Evolutionary conservation across 2,797 vertebrate species (phyloP).

Genomic region (Setipinna tenuifilis): DNA sequence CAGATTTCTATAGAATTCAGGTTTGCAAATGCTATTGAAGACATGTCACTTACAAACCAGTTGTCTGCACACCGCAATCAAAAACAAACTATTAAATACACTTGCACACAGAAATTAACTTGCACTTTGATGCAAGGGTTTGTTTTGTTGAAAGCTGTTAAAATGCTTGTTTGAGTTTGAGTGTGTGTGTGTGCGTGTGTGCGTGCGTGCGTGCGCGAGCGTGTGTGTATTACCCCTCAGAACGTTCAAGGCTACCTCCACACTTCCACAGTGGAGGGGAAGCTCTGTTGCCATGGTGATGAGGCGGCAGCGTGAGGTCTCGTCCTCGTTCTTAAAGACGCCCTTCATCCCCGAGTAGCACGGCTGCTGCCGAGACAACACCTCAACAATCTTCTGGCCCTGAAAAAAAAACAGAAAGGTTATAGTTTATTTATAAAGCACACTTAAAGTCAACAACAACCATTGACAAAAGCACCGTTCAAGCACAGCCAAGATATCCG

Average conservation of each 20-base stretch:
- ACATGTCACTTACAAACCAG: slow-evolving; percentile 80
- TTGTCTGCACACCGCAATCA: slow-evolving; percentile 69
- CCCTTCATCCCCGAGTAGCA: slow-evolving; percentile 84
- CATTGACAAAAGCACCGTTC: no score
- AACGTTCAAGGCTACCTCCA: slow-evolving; percentile 82
- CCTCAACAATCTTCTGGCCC: slow-evolving; percentile 85
- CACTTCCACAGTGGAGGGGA: slow-evolving; percentile 81
- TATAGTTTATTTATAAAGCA: no score
- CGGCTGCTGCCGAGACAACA: slow-evolving; percentile 77
- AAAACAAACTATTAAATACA: not conserved
- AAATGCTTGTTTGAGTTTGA: not conserved
- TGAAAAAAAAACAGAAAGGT: slow-evolving; percentile 48
- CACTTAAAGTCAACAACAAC: no score
- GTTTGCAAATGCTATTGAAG: not conserved
- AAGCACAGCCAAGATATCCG: no score
- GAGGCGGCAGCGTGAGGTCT: slow-evolving; percentile 82
- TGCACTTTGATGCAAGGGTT: not conserved
- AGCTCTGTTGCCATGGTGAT: slow-evolving; percentile 88
- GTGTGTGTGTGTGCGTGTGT: not conserved
- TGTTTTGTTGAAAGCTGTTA: no score
- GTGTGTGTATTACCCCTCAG: slow-evolving; percentile 79
- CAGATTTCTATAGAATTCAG: not conserved
- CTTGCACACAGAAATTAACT: no score
- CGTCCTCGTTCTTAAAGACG: slow-evolving; percentile 76
- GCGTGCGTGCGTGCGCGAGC: no score